phyloP scores from a whole-genome alignment of 2,797 vertebrate species.

The Delichon dasypus region DNA sequence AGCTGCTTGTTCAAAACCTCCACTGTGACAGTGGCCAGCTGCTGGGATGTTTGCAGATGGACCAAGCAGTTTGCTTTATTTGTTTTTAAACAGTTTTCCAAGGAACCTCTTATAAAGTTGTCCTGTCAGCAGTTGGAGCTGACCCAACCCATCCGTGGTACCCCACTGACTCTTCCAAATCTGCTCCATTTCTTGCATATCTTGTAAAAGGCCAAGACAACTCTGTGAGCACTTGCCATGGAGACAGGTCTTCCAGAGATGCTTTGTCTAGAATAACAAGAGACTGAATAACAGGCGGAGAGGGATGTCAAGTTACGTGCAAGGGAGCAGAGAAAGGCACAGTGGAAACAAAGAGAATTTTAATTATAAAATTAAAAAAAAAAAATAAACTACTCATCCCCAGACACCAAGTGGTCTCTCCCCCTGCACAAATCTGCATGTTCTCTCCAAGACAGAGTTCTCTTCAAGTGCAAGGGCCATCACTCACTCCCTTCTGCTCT shows the following conservation, averaged over 20 bases:
- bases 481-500: neutral
- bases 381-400: too few species aligned
- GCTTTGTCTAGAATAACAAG: neutral
- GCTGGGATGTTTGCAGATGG: neutral
- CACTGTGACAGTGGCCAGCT: neutral
- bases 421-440: neutral
- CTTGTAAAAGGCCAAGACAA: neutral
- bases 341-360: constrained; percentile 30
- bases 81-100: neutral
- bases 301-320: neutral
- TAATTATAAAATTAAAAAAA: constrained; percentile 35
- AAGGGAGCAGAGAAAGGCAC: neutral
- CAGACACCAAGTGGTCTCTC: neutral
- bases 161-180: neutral
- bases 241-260: neutral
- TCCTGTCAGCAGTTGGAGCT: neutral
- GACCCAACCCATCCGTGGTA: neutral
- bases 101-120: neutral
- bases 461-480: neutral
- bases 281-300: neutral
- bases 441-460: neutral
- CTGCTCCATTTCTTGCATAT: neutral
- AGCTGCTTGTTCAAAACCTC: neutral
- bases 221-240: neutral
- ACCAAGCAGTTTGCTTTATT: neutral